Evolutionary conservation across 2,888 invertebrate species (phyloP), one percentile per base, ranked within the genome.

Genomic region (Pemphredon lugubris): DNA sequence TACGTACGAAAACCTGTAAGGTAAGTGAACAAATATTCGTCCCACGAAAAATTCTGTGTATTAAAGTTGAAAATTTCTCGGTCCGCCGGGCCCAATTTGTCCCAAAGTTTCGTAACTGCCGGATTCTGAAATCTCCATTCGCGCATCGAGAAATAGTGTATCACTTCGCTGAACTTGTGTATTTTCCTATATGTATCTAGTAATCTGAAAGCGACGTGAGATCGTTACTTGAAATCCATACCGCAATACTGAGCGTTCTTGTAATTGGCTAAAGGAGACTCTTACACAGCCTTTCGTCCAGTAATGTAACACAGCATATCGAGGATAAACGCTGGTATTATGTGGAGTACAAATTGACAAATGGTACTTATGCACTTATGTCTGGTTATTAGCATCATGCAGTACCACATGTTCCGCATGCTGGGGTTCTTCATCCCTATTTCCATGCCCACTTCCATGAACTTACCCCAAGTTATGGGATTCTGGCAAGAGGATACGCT

Each of bases 401-500:
- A 93, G 86, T 92, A 92, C 93, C 95, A 95, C 9, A 95, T 90
- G 51, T 92, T 91, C 71, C 92, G 91, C 0, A 87, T 89, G 0
- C 93, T 91, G 0, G 95, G 94, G 6, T 91, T 90, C 60, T 90
- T 81, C 0, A 90, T 60, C 0, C 93, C 93, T 75, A 93, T 91
- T 6, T 89, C 78, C 78, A 93, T 90, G 16, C 91, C 91, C 65
- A 91, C 86, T 0, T 87, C 81, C 91, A 92, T 92, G 83, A 95
- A 94, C 6, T 87, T 83, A 13, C 89, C 92, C 97, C 97, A 98
- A 0, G 93, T 94, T 37, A 97, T 91, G 0, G 96, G 96, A 80
- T 96, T 96, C 79, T 96, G 93, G 2, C 93, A 92, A 0, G 96
- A 96, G 0, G 97, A 95, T 11, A 97, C 96, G 87, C 93, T 95